Conservation (phyloP, 2,888 invertebrate species). For the Microctonus brassicae region DNA sequence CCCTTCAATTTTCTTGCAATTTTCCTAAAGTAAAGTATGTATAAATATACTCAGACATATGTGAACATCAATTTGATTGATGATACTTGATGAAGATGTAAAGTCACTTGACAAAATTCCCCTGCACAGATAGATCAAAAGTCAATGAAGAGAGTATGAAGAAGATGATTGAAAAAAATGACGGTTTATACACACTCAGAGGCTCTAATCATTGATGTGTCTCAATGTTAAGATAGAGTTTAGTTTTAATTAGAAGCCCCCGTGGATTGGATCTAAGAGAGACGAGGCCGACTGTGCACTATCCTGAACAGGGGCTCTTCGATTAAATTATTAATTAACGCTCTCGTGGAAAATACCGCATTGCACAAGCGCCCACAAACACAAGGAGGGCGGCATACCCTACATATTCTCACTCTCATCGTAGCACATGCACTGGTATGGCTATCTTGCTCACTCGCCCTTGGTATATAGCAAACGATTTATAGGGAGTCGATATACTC, state of each 20-base stretch:
- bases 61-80: neutral
- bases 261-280: conserved; percentile 49
- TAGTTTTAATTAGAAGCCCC: conserved; percentile 60
- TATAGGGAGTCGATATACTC: conserved; percentile 42
- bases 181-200: too few species aligned
- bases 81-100: neutral
- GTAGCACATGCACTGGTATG: neutral
- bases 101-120: neutral
- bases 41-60: neutral
- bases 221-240: conserved; percentile 2
- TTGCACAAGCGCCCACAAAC: conserved; percentile 50
- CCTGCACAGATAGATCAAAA: neutral
- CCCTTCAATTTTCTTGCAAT: too few species aligned
- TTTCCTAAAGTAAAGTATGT: too few species aligned
- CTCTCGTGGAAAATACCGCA: conserved; percentile 64
- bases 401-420: conserved; percentile 4
- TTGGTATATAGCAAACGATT: conserved; percentile 38
- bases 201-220: conserved; percentile 12
- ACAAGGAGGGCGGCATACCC: conserved; percentile 3
- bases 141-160: neutral
- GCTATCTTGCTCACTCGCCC: neutral
- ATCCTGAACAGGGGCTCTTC: conserved; percentile 63
- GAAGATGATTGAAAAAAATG: conserved; percentile 5
- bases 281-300: conserved; percentile 26
- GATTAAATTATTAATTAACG: conserved; percentile 70